Evolutionary conservation across 35 echinoderm and acorn worm species (phyloP), one percentile per base, ranked within the genome.

Genomic region (Lytechinus pictus): DNA sequence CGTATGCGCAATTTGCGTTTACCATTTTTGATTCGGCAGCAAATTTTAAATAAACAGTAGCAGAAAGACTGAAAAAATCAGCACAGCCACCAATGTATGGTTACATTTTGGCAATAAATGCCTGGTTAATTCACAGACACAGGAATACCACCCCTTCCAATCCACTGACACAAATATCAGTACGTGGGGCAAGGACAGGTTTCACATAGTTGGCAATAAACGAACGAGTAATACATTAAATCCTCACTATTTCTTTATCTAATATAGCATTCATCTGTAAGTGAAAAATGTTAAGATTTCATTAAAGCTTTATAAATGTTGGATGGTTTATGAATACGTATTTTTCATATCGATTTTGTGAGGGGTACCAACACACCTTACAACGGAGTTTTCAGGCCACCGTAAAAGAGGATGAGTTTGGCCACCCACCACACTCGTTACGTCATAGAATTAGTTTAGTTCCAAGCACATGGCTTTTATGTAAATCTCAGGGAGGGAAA

Each of bases 371-470:
- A 24, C 66, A 16, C 66, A 79, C 66, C 66, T 79, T 79, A 79
- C 66, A 79, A 79, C n/a, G 10, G 29, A 44, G 88, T 90, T 90
- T 27, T 90, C 88, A 90, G 88, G 88, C 88, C 88, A 90, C 88
- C 88, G 88, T 90, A 54, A 90, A 90, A 90, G 88, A 90, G 88
- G 52, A 52, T 0, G 29, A 90, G 1, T 52, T 4, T 10, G 88
- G 21, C 88, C 52, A 52, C 9, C 52, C 88, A 90, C 52, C 52
- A 52, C 28, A 90, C 28, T 52, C 88, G 52, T 52, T 90, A 90
- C 88, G 88, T 90, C 88, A 90, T 10, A 90, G 10, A 29, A 90
- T 28, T 29, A 90, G 88, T 90, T 33, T 90, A 16, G 14, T 12
- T 90, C 21, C 29, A 28, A 90, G 88, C 52, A 28, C 29, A 51